phyloP scores from a whole-genome alignment of 1,140 invertebrate species.

The Trichomalopsis sarcophagae region DNA sequence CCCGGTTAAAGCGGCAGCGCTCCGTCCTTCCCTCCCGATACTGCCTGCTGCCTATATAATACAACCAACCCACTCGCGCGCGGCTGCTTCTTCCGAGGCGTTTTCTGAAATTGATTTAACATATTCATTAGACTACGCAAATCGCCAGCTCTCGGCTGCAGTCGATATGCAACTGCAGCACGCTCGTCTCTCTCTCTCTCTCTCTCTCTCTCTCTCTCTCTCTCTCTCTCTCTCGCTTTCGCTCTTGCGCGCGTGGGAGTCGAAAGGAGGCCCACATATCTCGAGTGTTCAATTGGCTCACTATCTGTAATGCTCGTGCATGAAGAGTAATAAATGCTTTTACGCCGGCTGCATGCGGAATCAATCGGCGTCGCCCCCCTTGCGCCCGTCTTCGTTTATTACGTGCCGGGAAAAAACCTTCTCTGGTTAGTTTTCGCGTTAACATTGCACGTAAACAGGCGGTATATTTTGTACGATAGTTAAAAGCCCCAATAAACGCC shows the following conservation, averaged over 20 bases:
- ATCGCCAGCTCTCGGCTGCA: constrained; percentile 51
- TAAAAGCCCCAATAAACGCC: constrained; percentile 26
- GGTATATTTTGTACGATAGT: not conserved
- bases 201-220: not conserved
- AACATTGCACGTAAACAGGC: too few species aligned
- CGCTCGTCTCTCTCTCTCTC: not conserved
- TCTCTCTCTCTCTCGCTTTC: not conserved
- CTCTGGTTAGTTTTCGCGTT: too few species aligned
- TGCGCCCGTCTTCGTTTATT: not conserved
- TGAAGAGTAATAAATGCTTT: constrained; percentile 29
- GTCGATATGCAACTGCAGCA: not conserved
- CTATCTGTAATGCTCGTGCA: constrained; percentile 29
- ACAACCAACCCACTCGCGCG: not conserved
- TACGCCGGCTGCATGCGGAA: constrained; percentile 14
- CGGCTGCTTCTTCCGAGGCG: constrained; percentile 35
- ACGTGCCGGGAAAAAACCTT: not conserved
- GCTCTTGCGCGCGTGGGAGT: not conserved
- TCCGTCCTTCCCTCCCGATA: constrained; percentile 44
- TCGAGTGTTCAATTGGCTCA: constrained; percentile 35
- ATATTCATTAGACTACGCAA: constrained; percentile 74
- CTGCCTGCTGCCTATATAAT: not conserved
- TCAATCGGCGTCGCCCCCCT: not conserved
- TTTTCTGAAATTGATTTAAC: constrained; percentile 74
- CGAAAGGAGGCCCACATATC: not conserved
- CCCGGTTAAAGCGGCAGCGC: constrained; percentile 56